Evolutionary conservation across 2,888 invertebrate genomes (phyloP), one percentile per base, ranked within the genome.

Genomic region (Micoletzkya japonica): DNA sequence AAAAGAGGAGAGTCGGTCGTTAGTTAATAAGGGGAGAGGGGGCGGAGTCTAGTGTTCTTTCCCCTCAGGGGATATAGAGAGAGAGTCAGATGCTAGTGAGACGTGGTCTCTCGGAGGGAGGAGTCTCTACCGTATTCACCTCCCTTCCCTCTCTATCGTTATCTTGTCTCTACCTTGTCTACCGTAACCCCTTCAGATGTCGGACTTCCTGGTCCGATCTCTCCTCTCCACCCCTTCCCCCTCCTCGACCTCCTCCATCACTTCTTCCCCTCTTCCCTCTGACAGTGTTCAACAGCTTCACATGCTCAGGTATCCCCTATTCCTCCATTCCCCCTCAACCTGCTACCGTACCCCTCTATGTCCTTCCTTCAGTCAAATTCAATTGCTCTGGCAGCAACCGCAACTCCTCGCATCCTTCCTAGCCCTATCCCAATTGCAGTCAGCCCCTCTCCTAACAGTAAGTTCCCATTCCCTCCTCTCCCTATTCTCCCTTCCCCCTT

Each of bases 341-440:
- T 52, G 6, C 52, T 52, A n/a, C n/a, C 52, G 52, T 14, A 6
- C 14, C 44, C 2, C 49, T 44, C 34, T 52, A 49, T 64, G 7
- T 20, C 14, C 61, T 61, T 44, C 44, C 28, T 39, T 4, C 32
- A 44, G 14, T 30, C 61, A 26, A 4, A 37, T 36, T 28, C 69
- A 50, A 39, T 24, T 71, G 20, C 56, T 71, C 52, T 71, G 71
- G 71, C 66, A 64, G 66, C 69, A 61, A n/a, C 68, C 68, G 36
- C 66, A 66, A 56, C 56, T 66, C 7, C n/a, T 66, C 37, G 37
- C 66, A 24, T 56, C 66, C 2, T 66, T 66, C 56, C 39, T 66
- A n/a, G 66, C 66, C 39, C 37, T 66, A 6, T 36, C 56, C 37
- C 66, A 66, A 39, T 32, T 66, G 4, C 66, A 66, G 30, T 32